Percentiles rank a stretch among this genome's conserved stretches.
Evolutionary conservation across 1,140 invertebrate species (phyloP).

Genomic region (Sitobion miscanthi): DNA sequence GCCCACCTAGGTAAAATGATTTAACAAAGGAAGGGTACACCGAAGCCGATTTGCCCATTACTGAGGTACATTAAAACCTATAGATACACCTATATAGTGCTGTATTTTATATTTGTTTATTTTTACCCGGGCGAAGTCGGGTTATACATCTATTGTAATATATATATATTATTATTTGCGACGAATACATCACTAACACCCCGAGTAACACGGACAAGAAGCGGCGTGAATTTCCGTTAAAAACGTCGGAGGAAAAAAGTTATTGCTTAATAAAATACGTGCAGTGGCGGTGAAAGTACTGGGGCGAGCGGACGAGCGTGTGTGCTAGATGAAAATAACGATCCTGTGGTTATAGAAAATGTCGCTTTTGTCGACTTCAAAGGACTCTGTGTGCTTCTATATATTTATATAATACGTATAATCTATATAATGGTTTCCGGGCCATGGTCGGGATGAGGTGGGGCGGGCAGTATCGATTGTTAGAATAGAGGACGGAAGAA

Average conservation of each 20-base stretch:
- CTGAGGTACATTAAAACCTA: no score
- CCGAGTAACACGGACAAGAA: background rate
- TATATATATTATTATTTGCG: background rate
- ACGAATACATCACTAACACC: background rate
- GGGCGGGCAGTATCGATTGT: constrained; percentile 20
- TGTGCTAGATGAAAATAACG: constrained; percentile 14
- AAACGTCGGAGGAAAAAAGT: background rate
- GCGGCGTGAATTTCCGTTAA: background rate
- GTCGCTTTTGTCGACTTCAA: constrained; percentile 43
- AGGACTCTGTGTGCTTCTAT: background rate
- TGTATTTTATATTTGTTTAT: no score
- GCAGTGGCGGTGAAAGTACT: background rate
- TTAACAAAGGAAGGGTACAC: no score
- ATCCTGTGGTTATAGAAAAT: background rate
- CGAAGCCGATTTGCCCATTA: no score
- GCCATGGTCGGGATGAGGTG: background rate
- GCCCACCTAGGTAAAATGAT: no score
- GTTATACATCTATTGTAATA: no score
- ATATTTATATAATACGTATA: constrained; percentile 14
- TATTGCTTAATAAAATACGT: constrained; percentile 11
- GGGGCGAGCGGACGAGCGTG: background rate
- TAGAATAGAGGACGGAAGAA: background rate
- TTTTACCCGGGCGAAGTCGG: no score
- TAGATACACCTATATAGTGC: no score
- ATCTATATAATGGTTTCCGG: background rate